Percentiles rank a stretch among this genome's conserved stretches.
These are phyloP conservation scores for Scaptomyza parva DNA, from an alignment of 2,888 invertebrate genomes.

Conservation along the genomic window DNA sequence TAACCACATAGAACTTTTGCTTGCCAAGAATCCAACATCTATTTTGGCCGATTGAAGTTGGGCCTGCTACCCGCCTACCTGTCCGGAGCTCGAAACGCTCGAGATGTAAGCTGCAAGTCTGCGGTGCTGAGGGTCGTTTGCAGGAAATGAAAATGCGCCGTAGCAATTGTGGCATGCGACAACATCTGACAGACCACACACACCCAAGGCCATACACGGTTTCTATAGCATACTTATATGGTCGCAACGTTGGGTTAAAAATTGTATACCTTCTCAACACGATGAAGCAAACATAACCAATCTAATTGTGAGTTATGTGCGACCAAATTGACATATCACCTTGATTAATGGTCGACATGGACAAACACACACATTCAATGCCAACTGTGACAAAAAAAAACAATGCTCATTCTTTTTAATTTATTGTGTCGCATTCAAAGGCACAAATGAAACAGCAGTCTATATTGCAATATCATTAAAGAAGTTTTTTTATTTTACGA, in stretches of 20 bases:
- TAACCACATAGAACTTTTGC: slow-evolving; percentile 11
- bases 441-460: slow-evolving; percentile 28
- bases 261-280: slow-evolving; percentile 4
- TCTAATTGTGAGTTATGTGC: slow-evolving; percentile 62
- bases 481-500: too few relatives aligned
- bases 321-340: slow-evolving; percentile 64
- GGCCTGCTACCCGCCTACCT: not conserved
- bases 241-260: slow-evolving; percentile 1
- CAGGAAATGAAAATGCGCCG: slow-evolving; percentile 19
- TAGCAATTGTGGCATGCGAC: slow-evolving; percentile 24
- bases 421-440: slow-evolving; percentile 45
- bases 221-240: slow-evolving; percentile 16
- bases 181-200: slow-evolving; percentile 7
- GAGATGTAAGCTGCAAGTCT: not conserved
- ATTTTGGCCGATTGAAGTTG: not conserved
- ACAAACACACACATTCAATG: not conserved
- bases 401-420: slow-evolving; percentile 37
- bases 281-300: slow-evolving; percentile 11
- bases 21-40: not conserved
- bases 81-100: not conserved
- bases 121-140: not conserved
- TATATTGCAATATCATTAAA: too few relatives aligned
- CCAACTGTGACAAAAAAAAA: slow-evolving; percentile 23
- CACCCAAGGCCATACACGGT: slow-evolving; percentile 30
- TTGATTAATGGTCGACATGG: slow-evolving; percentile 60